Evolutionary conservation across 2,113 vertebrate species (phyloP).

Genomic region (Dasyornis broadbenti): DNA sequence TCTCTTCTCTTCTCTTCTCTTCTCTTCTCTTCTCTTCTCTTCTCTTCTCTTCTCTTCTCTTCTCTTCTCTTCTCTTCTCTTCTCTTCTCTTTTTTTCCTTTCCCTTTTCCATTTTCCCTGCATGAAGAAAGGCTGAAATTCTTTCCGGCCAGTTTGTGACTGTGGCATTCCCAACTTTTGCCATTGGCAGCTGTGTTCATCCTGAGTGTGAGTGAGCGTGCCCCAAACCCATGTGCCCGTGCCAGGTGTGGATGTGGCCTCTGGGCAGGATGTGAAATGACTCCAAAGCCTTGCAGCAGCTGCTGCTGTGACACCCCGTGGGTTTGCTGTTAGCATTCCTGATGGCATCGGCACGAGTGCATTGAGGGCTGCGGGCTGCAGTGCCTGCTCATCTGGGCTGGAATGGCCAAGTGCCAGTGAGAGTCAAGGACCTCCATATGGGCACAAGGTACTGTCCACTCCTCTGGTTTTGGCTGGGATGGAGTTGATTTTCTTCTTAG

Average conservation of each 20-base stretch:
- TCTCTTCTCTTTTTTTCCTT: neutral
- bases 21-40: neutral
- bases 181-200: fast-evolving
- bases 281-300: neutral
- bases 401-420: neutral
- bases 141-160: neutral
- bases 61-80: neutral
- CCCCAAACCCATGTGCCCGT: fast-evolving
- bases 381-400: fast-evolving
- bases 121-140: neutral
- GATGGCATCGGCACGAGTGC: neutral
- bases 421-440: neutral
- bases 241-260: neutral
- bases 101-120: neutral
- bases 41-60: neutral
- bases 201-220: fast-evolving
- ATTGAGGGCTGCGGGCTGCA: neutral
- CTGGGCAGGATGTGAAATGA: neutral
- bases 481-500: neutral
- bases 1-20: neutral
- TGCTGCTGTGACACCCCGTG: fast-evolving
- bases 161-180: neutral
- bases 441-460: neutral
- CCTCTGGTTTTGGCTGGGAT: neutral
- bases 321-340: neutral